A percentile compares a stretch with the other conserved stretches of the same genome.
These are phyloP conservation scores for Macrobrachium rosenbergii DNA, from an alignment of 1,140 invertebrate species.

Conservation along the genomic window DNA sequence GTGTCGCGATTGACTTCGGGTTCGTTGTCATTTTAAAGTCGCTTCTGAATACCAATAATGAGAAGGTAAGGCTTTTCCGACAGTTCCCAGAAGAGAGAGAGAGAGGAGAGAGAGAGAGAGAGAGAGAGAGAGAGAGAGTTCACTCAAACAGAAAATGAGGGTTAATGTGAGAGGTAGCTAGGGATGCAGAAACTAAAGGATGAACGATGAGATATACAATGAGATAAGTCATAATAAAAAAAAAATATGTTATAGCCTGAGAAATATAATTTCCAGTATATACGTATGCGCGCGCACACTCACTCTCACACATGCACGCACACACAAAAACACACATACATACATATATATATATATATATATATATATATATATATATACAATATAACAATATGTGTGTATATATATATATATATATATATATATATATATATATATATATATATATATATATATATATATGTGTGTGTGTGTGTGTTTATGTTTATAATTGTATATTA, in stretches of 20 bases:
- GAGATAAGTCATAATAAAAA: too few species aligned
- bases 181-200: neutral
- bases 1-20: conserved; percentile 9
- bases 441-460: too few species aligned
- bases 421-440: too few species aligned
- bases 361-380: neutral
- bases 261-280: too few species aligned
- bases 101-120: conserved; percentile 35
- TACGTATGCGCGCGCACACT: too few species aligned
- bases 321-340: neutral
- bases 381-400: neutral
- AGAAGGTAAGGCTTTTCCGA: conserved; percentile 8
- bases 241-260: too few species aligned
- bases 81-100: neutral
- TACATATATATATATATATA: too few species aligned
- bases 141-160: neutral
- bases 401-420: neutral
- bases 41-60: conserved; percentile 41
- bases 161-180: neutral
- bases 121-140: conserved; percentile 25
- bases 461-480: too few species aligned
- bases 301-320: neutral
- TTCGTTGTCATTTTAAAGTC: conserved; percentile 24
- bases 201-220: neutral
- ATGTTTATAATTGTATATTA: too few species aligned